phyloP scores from a whole-genome alignment of 2,888 invertebrate species.

The Taphrorychus bicolor region DNA sequence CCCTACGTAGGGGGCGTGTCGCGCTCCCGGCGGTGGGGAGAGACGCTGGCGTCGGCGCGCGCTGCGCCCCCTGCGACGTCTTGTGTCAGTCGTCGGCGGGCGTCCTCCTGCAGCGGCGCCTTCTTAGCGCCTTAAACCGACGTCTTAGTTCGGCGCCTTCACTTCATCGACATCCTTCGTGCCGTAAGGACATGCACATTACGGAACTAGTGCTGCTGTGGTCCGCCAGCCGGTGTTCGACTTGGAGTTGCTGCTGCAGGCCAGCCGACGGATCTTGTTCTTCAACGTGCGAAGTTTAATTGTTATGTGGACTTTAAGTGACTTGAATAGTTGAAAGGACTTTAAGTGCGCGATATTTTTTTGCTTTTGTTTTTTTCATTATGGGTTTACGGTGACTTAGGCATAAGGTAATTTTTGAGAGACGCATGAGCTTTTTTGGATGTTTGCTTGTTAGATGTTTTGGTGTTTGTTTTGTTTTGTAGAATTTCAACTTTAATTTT shows the following conservation, averaged over 20 bases:
- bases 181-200: slow-evolving; percentile 54
- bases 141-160: slow-evolving; percentile 60
- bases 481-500: too few relatives aligned
- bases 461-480: too few relatives aligned
- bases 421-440: slow-evolving; percentile 15
- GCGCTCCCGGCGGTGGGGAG: slow-evolving; percentile 43
- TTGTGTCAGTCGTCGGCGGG: slow-evolving; percentile 61
- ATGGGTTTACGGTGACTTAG: slow-evolving; percentile 30
- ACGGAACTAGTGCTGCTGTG: background rate
- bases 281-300: slow-evolving; percentile 3
- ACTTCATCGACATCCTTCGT: slow-evolving; percentile 60
- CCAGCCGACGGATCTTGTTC: slow-evolving; percentile 18
- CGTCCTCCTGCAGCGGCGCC: slow-evolving; percentile 59
- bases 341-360: slow-evolving; percentile 19
- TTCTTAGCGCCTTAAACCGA: slow-evolving; percentile 60
- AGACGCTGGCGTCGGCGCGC: slow-evolving; percentile 46
- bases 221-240: background rate
- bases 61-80: slow-evolving; percentile 54
- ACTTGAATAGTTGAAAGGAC: background rate
- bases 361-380: slow-evolving; percentile 15
- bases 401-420: slow-evolving; percentile 15
- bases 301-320: slow-evolving; percentile 16
- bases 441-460: too few relatives aligned
- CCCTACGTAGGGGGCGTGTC: slow-evolving; percentile 56
- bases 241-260: background rate